A percentile compares a stretch with the other conserved stretches of the same genome.
Conservation (phyloP, 2,888 invertebrate genomes). For the Hypolimnas misippus region DNA sequence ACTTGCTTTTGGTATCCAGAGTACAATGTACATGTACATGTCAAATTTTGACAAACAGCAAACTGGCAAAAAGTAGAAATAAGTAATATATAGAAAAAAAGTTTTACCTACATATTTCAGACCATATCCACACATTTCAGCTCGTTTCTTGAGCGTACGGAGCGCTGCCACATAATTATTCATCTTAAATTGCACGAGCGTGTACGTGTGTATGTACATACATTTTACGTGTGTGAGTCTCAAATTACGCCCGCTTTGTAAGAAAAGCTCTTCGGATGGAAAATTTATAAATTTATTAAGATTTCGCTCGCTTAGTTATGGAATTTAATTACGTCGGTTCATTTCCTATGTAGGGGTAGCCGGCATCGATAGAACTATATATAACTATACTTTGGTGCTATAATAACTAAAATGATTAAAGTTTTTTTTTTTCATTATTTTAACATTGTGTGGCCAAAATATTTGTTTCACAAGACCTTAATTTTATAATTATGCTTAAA, state of each 20-base stretch:
- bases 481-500: too few relatives aligned
- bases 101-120: too few relatives aligned
- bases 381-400: neutral
- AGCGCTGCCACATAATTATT: slow-evolving; percentile 83
- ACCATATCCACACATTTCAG: slow-evolving; percentile 55
- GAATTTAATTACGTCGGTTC: slow-evolving; percentile 61
- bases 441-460: too few relatives aligned
- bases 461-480: too few relatives aligned
- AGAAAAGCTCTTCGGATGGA: slow-evolving; percentile 64
- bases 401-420: neutral
- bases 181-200: slow-evolving; percentile 82
- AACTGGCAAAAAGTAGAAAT: too few relatives aligned
- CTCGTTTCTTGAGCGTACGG: slow-evolving; percentile 63
- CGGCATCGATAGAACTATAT: neutral
- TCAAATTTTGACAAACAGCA: too few relatives aligned
- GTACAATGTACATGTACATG: too few relatives aligned
- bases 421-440: neutral
- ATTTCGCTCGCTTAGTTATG: slow-evolving; percentile 52
- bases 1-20: too few relatives aligned
- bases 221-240: slow-evolving; percentile 49
- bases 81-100: too few relatives aligned
- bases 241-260: slow-evolving; percentile 73
- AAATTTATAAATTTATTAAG: slow-evolving; percentile 81
- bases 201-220: slow-evolving; percentile 63
- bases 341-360: slow-evolving; percentile 8